Base-by-base conservation (phyloP, 2,888 invertebrate genomes). In the Furcula furcula region DNA sequence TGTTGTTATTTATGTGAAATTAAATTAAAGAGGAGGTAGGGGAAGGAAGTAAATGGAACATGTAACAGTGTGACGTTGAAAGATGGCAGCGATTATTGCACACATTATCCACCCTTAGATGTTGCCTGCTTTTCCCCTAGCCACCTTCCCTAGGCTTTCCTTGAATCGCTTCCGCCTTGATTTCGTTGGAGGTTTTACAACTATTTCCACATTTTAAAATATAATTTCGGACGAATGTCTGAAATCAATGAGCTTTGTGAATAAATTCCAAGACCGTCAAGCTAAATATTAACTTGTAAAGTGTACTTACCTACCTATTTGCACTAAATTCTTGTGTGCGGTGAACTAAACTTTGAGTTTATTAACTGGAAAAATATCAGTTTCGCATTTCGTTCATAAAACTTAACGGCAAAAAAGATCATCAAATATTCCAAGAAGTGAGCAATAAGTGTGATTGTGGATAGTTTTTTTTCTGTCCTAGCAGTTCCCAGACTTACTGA, bases 41-140 rank as follows among this genome's bases (percentile, higher is more conserved):
- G 66, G 70, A n/a, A n/a, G n/a, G n/a, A n/a, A n/a, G n/a, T 62
- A 69, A 68, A 76, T 68, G 67, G 64, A 48, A 67, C 61, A 69
- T 68, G 70, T 71, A 69, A 72, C 66, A 64, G 58, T 52, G 59
- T 50, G 55, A 7, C 65, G 52, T 73, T 78, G 80, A 83, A 66
- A 63, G 73, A 84, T 82, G 77, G 65, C 58, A 62, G 72, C 65
- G 79, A 83, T 82, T 80, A 86, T 82, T 79, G 69, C 80, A 71
- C 71, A 71, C 77, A 80, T 84, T 82, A 78, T 71, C 74, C 72
- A 46, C 65, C 57, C 65, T 54, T 55, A 68, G 70, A 57, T 55
- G 59, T 52, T 53, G 54, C 35, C 21, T 27, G 55, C 48, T 50
- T 59, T 58, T 59, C 56, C n/a, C n/a, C n/a, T n/a, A n/a, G n/a